These are phyloP conservation scores for Ctenopoma multispine DNA, from an alignment of 2,797 vertebrate species.

Conservation along the genomic window DNA sequence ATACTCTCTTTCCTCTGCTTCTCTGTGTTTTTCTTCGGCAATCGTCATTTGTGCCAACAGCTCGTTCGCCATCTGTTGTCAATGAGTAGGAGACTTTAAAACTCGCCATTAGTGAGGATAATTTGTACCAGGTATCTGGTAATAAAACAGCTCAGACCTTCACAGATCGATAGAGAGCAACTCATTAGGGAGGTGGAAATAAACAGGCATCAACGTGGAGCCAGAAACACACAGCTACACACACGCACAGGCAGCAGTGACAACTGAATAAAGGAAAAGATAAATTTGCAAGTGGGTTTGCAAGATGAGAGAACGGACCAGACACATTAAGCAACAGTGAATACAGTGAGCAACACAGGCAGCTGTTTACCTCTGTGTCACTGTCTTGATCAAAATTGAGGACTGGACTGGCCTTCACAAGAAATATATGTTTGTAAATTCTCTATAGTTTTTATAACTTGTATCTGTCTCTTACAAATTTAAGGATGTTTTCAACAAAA, in stretches of 20 bases:
- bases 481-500: no score
- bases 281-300: slow-evolving; percentile 43
- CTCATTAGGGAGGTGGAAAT: slow-evolving; percentile 66
- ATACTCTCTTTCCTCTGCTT: slow-evolving; percentile 14
- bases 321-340: slow-evolving; percentile 44
- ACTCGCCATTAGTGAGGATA: slow-evolving; percentile 55
- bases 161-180: slow-evolving; percentile 70
- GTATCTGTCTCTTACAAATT: no score
- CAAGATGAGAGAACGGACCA: slow-evolving; percentile 19
- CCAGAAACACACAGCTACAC: slow-evolving; percentile 8
- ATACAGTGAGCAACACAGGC: slow-evolving; percentile 19
- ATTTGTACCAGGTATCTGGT: slow-evolving; percentile 64
- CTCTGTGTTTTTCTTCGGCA: slow-evolving; percentile 12
- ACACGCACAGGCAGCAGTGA: slow-evolving; percentile 13
- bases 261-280: slow-evolving; percentile 38
- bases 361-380: slow-evolving; percentile 10
- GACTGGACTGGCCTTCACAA: neutral
- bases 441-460: no score
- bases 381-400: slow-evolving; percentile 9
- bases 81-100: slow-evolving; percentile 41
- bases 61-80: slow-evolving; percentile 56
- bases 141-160: slow-evolving; percentile 67
- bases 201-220: slow-evolving; percentile 48
- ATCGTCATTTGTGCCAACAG: slow-evolving; percentile 34
- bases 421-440: no score